Evolutionary conservation across 2,888 invertebrate genomes (phyloP).

Genomic region (Macrosiphum euphorbiae): DNA sequence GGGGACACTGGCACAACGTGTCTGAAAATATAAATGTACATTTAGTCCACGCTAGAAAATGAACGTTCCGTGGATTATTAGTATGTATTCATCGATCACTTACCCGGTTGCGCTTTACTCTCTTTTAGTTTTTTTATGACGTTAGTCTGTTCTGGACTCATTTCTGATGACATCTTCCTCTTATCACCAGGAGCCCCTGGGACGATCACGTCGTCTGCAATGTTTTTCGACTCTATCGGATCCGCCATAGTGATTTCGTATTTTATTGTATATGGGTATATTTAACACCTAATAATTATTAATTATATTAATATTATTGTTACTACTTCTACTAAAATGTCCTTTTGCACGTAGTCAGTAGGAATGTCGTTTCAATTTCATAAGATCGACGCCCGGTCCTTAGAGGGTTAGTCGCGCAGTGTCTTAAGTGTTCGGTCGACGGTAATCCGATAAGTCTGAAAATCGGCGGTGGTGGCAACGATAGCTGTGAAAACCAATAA

Average conservation of each 20-base stretch:
- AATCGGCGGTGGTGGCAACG: neutral
- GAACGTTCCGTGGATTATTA: neutral
- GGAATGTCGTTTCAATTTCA: constrained; percentile 10
- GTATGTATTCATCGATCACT: neutral
- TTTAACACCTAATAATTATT: neutral
- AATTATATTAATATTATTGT: neutral
- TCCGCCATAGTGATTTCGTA: constrained; percentile 33
- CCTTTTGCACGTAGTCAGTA: neutral
- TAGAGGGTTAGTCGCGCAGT: neutral
- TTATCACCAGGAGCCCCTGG: neutral
- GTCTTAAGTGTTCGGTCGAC: neutral
- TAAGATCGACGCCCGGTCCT: neutral
- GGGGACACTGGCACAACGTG: constrained; percentile 73
- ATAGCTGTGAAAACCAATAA: neutral
- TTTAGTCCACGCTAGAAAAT: neutral
- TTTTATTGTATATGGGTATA: neutral
- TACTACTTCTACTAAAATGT: neutral
- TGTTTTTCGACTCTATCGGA: neutral
- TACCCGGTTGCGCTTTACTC: constrained; percentile 50
- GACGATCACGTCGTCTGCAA: neutral
- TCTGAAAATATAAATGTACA: constrained; percentile 69
- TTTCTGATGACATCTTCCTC: constrained; percentile 47
- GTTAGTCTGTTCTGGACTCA: constrained; percentile 5
- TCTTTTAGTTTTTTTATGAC: constrained; percentile 48
- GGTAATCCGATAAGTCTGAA: neutral